phyloP scores from a whole-genome alignment of 2,113 vertebrate species.

The Agapornis roseicollis region DNA sequence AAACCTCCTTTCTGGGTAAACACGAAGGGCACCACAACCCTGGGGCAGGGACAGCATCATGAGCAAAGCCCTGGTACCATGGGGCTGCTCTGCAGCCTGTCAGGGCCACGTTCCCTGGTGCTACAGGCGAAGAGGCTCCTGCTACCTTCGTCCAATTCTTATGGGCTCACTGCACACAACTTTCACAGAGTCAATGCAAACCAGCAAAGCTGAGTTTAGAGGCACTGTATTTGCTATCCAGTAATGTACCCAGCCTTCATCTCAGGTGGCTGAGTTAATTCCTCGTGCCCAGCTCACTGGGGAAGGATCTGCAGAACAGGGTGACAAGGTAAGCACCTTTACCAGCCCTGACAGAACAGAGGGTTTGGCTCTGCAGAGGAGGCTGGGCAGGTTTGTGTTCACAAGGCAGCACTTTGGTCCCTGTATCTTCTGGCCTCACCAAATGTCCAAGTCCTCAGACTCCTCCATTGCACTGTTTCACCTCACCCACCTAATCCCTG shows the following conservation, averaged over 20 bases:
- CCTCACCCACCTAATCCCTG: not conserved
- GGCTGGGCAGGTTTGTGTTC: not conserved
- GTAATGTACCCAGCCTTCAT: not conserved
- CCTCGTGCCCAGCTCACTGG: not conserved
- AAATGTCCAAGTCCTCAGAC: not conserved
- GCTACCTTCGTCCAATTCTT: not conserved
- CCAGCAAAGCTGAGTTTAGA: not conserved
- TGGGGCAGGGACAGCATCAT: not conserved
- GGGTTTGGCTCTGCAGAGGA: not conserved
- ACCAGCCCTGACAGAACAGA: not conserved
- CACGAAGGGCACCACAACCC: not conserved
- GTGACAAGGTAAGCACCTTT: not conserved
- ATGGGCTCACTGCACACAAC: not conserved
- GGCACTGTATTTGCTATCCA: not conserved
- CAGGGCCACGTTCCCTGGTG: not conserved
- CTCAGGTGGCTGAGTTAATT: not conserved
- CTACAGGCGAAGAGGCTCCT: not conserved
- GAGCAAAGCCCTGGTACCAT: not conserved
- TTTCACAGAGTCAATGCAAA: not conserved
- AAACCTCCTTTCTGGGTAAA: not conserved
- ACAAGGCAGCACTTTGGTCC: not conserved
- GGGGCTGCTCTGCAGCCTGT: not conserved
- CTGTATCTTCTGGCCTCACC: not conserved
- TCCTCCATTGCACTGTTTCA: not conserved
- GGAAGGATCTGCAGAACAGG: not conserved